A percentile compares a stretch with the other conserved stretches of the same genome.
Conservation (phyloP, 2,113 vertebrate species). For the Menura novaehollandiae region DNA sequence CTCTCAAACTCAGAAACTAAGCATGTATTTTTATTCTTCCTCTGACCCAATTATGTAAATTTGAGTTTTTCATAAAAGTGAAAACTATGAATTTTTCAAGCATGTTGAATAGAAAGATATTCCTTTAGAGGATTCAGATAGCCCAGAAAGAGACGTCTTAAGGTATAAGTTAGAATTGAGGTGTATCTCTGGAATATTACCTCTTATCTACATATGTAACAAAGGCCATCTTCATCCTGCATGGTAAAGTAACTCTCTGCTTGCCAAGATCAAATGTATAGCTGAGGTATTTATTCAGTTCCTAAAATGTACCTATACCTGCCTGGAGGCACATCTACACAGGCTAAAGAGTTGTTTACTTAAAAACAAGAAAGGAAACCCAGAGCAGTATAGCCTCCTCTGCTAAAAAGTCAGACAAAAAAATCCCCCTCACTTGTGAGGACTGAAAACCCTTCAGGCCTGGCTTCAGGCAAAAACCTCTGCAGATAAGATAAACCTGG, state of each 20-base stretch:
- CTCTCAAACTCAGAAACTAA: neutral
- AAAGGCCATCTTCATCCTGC: neutral
- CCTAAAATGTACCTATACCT: neutral
- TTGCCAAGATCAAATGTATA: neutral
- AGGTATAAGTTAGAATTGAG: neutral
- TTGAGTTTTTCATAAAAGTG: neutral
- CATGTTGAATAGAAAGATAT: neutral
- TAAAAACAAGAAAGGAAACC: neutral
- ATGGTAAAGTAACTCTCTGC: neutral
- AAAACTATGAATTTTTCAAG: neutral
- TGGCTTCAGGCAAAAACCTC: neutral
- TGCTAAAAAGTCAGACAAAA: neutral
- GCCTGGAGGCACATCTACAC: neutral
- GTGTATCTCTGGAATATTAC: neutral
- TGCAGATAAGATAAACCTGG: neutral
- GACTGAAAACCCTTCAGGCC: neutral
- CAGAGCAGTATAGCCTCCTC: neutral
- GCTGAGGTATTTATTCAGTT: neutral
- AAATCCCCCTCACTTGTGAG: neutral
- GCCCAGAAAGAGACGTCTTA: neutral
- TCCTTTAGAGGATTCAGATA: neutral
- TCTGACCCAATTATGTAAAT: neutral
- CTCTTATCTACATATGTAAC: neutral
- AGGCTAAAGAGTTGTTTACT: neutral
- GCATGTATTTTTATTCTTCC: neutral